These are phyloP conservation scores for Phaedon cochleariae DNA, from an alignment of 2,888 invertebrate species.

Conservation along the genomic window DNA sequence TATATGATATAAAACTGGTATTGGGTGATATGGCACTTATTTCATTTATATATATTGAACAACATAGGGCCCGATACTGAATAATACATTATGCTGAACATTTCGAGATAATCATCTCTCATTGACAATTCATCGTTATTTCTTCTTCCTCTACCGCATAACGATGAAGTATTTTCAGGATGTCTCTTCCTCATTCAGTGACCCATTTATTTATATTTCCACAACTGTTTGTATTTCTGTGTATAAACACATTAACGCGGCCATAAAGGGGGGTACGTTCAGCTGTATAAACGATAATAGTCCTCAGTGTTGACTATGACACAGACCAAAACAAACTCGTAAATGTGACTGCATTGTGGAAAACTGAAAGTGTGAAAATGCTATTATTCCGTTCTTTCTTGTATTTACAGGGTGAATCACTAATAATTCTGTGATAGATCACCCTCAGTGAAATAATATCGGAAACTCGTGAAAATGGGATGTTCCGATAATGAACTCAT, in stretches of 20 bases:
- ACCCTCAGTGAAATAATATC: too few relatives aligned
- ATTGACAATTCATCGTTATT: too few relatives aligned
- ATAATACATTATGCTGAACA: too few relatives aligned
- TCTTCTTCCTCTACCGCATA: neutral
- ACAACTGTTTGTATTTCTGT: constrained; percentile 1
- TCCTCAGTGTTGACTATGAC: neutral
- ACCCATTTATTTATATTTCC: constrained; percentile 1
- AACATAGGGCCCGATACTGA: too few relatives aligned
- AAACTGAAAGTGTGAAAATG: neutral
- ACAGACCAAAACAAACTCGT: constrained; percentile 2
- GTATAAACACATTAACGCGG: constrained; percentile 1
- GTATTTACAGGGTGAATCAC: neutral
- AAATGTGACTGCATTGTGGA: neutral
- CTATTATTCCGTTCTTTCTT: neutral
- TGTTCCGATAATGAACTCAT: too few relatives aligned
- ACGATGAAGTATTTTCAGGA: neutral
- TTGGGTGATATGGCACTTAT: too few relatives aligned
- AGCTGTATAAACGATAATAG: neutral
- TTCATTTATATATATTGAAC: too few relatives aligned
- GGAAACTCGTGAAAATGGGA: too few relatives aligned
- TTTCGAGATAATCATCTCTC: too few relatives aligned
- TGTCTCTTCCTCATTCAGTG: neutral
- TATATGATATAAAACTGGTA: too few relatives aligned
- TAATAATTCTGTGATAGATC: too few relatives aligned
- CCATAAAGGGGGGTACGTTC: neutral